Conservation (phyloP, 1,140 invertebrate genomes). For the Drosophila parvula region DNA sequence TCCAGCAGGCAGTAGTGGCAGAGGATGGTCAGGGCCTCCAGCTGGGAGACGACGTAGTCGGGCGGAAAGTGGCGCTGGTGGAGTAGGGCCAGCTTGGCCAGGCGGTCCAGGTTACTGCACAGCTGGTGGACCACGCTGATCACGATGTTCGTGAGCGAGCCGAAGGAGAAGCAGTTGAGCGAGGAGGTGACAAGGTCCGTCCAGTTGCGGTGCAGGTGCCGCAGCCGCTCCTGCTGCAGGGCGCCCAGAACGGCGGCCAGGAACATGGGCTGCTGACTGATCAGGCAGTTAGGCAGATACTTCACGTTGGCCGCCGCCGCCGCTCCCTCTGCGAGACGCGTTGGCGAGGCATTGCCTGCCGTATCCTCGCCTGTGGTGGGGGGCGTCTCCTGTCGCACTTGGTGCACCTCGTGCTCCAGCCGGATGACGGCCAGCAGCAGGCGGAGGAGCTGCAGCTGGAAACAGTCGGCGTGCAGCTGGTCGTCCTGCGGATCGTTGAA, state of each 20-base stretch:
- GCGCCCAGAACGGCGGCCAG: slow-evolving; percentile 92
- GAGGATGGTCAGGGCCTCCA: slow-evolving; percentile 93
- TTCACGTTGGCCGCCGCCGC: slow-evolving; percentile 84
- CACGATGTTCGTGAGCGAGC: slow-evolving; percentile 90
- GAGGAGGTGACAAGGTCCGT: slow-evolving; percentile 91
- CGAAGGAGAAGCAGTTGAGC: slow-evolving; percentile 89
- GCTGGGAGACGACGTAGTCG: slow-evolving; percentile 91
- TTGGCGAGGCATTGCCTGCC: slow-evolving; percentile 73
- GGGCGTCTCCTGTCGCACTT: slow-evolving; percentile 85
- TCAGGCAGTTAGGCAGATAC: slow-evolving; percentile 88
- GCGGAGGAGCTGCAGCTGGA: slow-evolving; percentile 91
- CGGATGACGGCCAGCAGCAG: slow-evolving; percentile 89
- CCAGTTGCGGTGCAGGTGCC: slow-evolving; percentile 92
- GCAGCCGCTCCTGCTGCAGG: slow-evolving; percentile 87
- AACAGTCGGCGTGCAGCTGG: slow-evolving; percentile 89
- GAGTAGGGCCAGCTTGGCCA: slow-evolving; percentile 80
- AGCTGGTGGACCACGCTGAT: slow-evolving; percentile 92
- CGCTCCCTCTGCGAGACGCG: slow-evolving; percentile 63
- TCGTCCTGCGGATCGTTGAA: slow-evolving; percentile 91
- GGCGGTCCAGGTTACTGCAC: slow-evolving; percentile 91
- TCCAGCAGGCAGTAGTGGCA: slow-evolving; percentile 95
- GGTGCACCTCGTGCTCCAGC: slow-evolving; percentile 89
- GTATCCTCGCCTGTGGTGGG: slow-evolving; percentile 41
- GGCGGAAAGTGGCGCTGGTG: slow-evolving; percentile 85
- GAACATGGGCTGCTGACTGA: slow-evolving; percentile 94